These are phyloP conservation scores for Gulo gulo DNA, from an alignment of 2,113 vertebrate genomes.

Conservation along the genomic window DNA sequence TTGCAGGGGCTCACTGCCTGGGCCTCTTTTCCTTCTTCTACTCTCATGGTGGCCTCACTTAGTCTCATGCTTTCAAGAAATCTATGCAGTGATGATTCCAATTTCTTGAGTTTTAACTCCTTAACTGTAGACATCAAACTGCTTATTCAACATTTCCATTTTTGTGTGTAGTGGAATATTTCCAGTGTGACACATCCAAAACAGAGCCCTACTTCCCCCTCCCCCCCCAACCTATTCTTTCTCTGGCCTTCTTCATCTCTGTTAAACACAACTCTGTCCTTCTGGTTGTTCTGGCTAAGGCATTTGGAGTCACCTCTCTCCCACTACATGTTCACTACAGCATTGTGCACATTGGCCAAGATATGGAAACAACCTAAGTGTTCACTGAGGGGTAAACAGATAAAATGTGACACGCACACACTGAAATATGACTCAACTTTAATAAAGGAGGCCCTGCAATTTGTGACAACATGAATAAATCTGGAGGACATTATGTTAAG, in stretches of 20 bases:
- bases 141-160: background rate
- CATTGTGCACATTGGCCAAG: background rate
- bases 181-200: background rate
- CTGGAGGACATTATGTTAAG: background rate
- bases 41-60: background rate
- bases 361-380: no score
- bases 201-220: background rate
- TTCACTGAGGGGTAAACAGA: background rate
- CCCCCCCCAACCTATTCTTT: background rate
- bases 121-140: background rate
- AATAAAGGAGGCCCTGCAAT: background rate
- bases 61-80: background rate
- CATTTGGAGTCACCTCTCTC: background rate
- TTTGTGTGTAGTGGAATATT: background rate
- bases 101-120: background rate
- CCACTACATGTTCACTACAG: background rate
- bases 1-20: background rate
- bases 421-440: background rate
- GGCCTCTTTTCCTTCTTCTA: background rate
- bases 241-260: background rate
- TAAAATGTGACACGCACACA: background rate
- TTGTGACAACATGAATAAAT: background rate
- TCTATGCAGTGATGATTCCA: background rate
- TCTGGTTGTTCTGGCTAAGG: background rate
- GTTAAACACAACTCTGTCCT: background rate